These are phyloP conservation scores for Siniperca scherzeri DNA, from an alignment of 2,797 vertebrate species.

Conservation along the genomic window DNA sequence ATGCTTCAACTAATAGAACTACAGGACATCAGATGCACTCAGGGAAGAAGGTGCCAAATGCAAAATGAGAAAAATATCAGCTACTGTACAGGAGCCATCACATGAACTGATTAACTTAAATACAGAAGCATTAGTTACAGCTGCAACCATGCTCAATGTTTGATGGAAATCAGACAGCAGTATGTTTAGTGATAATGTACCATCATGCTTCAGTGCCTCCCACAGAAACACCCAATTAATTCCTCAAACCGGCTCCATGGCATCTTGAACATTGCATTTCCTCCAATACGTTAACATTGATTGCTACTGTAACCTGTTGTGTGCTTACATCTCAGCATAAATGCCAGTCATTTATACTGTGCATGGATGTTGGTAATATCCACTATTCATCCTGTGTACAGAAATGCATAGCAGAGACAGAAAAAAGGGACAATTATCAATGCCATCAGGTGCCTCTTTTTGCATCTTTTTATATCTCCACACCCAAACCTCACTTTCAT, in stretches of 20 bases:
- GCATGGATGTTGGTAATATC: slow-evolving; percentile 16
- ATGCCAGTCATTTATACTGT: not conserved
- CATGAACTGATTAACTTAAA: slow-evolving; percentile 43
- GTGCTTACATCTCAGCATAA: slow-evolving; percentile 37
- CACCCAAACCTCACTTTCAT: slow-evolving; percentile 32
- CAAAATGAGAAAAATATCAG: slow-evolving; percentile 33
- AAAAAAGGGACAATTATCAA: not conserved
- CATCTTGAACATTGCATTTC: slow-evolving; percentile 32
- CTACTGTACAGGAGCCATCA: slow-evolving; percentile 4
- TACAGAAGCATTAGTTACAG: slow-evolving; percentile 48
- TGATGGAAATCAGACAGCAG: slow-evolving; percentile 39
- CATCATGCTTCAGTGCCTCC: slow-evolving; percentile 42
- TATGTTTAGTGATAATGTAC: slow-evolving; percentile 54
- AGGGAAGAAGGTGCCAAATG: slow-evolving; percentile 6
- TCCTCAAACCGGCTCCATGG: slow-evolving; percentile 26
- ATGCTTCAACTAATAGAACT: slow-evolving; percentile 24
- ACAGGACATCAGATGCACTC: slow-evolving; percentile 27
- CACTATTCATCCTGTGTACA: slow-evolving; percentile 11
- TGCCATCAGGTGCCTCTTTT: not conserved
- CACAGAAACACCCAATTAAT: slow-evolving; percentile 59
- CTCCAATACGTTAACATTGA: slow-evolving; percentile 33
- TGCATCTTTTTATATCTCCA: slow-evolving; percentile 33
- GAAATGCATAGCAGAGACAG: slow-evolving; percentile 3
- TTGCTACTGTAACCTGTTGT: slow-evolving; percentile 30
- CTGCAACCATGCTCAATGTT: slow-evolving; percentile 42